Conservation (phyloP, 2,797 vertebrate species). For the Pitangus sulphuratus region DNA sequence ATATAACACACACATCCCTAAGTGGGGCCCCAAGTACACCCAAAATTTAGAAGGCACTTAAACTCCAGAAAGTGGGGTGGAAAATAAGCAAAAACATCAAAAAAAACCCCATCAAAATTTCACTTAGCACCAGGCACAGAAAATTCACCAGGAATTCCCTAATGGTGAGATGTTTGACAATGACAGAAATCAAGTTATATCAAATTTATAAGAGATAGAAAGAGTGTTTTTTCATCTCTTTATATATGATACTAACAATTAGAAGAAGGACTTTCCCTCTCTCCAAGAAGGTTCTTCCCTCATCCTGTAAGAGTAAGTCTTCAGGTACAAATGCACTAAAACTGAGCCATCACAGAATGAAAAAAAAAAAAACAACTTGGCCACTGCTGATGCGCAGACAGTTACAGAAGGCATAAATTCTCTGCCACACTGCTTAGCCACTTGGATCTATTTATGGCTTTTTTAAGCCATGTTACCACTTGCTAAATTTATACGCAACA, state of each 20-base stretch:
- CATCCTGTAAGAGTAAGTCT: not conserved
- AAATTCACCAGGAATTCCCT: not conserved
- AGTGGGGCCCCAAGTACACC: fast-evolving
- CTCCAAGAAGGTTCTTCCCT: not conserved
- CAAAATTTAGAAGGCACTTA: not conserved
- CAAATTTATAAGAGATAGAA: not conserved
- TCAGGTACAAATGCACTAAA: not conserved
- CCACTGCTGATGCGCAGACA: not conserved
- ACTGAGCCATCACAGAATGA: not conserved
- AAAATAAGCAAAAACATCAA: not conserved
- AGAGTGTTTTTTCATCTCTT: not conserved
- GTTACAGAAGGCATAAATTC: not conserved
- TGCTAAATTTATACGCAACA: not conserved
- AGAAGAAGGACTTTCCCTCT: not conserved
- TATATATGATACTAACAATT: not conserved
- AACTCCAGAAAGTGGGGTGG: not conserved
- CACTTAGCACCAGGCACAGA: not conserved
- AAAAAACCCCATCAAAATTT: not conserved
- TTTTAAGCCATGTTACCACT: not conserved
- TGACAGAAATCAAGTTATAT: not conserved
- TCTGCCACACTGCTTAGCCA: not conserved
- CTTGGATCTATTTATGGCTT: not conserved
- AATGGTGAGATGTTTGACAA: not conserved
- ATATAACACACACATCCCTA: not conserved
- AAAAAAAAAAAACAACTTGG: not conserved